Percentiles rank a stretch among this genome's conserved stretches.
These are phyloP conservation scores for Cataglyphis rosenhaueri DNA, from an alignment of 2,888 invertebrate genomes.

Conservation along the genomic window DNA sequence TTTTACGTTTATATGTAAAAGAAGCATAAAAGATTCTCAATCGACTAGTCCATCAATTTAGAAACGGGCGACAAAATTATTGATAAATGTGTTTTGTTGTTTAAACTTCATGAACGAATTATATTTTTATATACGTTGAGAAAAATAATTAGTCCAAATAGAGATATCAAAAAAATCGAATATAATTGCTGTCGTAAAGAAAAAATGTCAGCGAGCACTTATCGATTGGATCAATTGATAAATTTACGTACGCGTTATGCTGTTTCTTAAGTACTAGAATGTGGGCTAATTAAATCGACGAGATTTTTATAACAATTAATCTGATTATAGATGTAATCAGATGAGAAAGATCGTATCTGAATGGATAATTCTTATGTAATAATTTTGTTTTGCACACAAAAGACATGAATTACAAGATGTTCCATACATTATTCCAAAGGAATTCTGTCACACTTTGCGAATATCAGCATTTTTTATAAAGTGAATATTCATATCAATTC, in stretches of 20 bases:
- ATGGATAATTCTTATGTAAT: not conserved
- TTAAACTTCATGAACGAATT: not conserved
- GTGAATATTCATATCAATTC: not conserved
- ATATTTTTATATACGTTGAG: not conserved
- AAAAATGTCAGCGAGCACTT: not conserved
- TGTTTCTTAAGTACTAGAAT: conserved; percentile 1
- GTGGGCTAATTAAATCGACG: not conserved
- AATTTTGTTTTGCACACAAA: not conserved
- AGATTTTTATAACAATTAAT: not conserved
- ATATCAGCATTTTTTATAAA: not conserved
- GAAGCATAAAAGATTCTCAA: not conserved
- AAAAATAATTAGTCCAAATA: not conserved
- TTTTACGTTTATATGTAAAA: not conserved
- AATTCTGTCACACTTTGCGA: not conserved
- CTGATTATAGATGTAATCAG: not conserved
- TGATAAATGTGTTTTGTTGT: not conserved
- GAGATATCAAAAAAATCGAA: not conserved
- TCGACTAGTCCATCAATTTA: not conserved
- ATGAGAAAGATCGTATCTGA: not conserved
- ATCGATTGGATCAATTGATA: conserved; percentile 1
- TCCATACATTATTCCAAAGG: not conserved
- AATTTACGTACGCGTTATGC: not conserved
- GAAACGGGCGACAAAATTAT: not conserved
- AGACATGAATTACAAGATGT: not conserved
- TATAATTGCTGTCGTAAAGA: not conserved